These are phyloP conservation scores for Anguilla megastoma DNA, from an alignment of 2,797 vertebrate genomes.

Conservation along the genomic window DNA sequence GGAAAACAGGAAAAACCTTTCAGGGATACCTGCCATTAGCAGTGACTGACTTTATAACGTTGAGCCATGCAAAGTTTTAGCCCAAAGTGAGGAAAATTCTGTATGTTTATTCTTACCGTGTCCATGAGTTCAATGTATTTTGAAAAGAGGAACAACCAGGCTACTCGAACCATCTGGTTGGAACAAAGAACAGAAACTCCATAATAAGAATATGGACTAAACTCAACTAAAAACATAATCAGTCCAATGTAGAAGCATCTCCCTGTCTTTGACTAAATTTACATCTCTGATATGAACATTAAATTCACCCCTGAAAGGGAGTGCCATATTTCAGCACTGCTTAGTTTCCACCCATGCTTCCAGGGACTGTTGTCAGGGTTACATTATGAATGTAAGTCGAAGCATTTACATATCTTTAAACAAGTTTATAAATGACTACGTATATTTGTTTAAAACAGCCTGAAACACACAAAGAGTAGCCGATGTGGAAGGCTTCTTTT, in stretches of 20 bases:
- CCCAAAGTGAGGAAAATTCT: too few species aligned
- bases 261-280: background rate
- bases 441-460: background rate
- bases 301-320: background rate
- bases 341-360: background rate
- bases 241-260: background rate
- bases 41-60: background rate
- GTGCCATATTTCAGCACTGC: background rate
- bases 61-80: background rate
- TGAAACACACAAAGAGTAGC: background rate
- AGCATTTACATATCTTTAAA: background rate
- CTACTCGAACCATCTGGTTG: slow-evolving; percentile 89
- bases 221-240: background rate
- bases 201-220: background rate
- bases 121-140: slow-evolving; percentile 96
- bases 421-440: background rate
- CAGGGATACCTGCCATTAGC: background rate
- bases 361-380: background rate
- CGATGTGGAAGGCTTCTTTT: background rate
- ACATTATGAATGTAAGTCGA: background rate
- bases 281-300: background rate
- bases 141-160: slow-evolving; percentile 96
- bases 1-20: background rate
- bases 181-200: background rate
- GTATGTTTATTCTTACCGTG: slow-evolving; percentile 78